phyloP scores from a whole-genome alignment of 2,797 vertebrate genomes.

The Typhlichthys eigenmanni region DNA sequence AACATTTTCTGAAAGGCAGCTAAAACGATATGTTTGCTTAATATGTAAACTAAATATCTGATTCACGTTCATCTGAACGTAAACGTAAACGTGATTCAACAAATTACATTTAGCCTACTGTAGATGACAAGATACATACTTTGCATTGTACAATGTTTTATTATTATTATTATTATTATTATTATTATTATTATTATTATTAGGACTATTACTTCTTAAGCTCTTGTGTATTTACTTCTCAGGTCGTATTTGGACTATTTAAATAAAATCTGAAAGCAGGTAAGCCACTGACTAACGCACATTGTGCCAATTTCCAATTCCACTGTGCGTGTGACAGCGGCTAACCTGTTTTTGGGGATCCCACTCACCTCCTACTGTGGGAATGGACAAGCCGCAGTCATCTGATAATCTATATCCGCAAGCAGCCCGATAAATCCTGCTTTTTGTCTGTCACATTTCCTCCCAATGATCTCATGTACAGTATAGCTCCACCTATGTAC shows the following conservation, averaged over 20 bases:
- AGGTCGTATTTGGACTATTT: conserved; percentile 23
- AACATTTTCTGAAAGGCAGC: conserved; percentile 2
- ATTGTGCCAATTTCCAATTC: conserved; percentile 90
- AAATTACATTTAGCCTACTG: background rate
- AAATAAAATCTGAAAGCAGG: conserved; percentile 87
- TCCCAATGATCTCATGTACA: conserved; percentile 52
- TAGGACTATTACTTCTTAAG: background rate
- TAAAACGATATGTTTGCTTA: background rate
- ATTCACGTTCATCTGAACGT: too few relatives aligned
- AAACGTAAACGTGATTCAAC: too few relatives aligned
- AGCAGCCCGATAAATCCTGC: conserved; percentile 32
- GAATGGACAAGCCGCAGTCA: conserved; percentile 32
- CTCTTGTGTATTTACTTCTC: conserved; percentile 32
- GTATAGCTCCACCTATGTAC: conserved; percentile 50
- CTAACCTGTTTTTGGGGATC: conserved; percentile 94
- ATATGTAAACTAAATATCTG: background rate
- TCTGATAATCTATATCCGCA: conserved; percentile 26
- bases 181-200: too few relatives aligned
- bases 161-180: too few relatives aligned
- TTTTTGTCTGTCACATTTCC: conserved; percentile 29
- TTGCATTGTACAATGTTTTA: too few relatives aligned
- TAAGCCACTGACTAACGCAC: conserved; percentile 99
- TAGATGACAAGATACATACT: too few relatives aligned
- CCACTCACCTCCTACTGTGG: conserved; percentile 43
- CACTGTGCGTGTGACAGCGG: conserved; percentile 99